Percentiles rank a stretch among this genome's conserved stretches.
phyloP scores from a whole-genome alignment of 2,888 invertebrate species.

The Sminthurides aquaticus region DNA sequence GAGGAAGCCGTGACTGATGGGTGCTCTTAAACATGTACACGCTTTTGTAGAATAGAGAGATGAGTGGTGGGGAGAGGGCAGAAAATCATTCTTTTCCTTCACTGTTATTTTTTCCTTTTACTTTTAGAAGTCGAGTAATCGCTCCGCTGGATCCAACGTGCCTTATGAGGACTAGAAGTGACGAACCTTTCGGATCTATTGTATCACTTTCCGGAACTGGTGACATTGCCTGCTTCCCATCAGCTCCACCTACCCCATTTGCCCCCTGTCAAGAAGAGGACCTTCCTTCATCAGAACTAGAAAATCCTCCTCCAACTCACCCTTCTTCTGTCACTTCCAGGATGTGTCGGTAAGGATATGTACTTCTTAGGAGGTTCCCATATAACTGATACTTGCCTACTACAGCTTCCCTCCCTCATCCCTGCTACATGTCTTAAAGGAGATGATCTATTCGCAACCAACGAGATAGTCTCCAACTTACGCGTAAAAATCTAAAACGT shows the following conservation, averaged over 20 bases:
- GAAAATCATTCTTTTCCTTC: no score
- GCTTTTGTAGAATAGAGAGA: background rate
- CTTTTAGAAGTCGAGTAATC: slow-evolving; percentile 28
- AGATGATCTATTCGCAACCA: background rate
- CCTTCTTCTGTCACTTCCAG: background rate
- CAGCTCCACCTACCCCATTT: slow-evolving; percentile 23
- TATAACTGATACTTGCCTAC: no score
- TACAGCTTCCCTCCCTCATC: background rate
- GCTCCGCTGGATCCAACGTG: slow-evolving; percentile 35
- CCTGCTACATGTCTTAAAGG: background rate
- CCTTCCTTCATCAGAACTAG: slow-evolving; percentile 7
- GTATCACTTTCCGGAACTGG: slow-evolving; percentile 37
- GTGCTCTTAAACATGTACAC: background rate
- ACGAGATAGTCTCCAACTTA: background rate
- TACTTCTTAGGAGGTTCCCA: no score
- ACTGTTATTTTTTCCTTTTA: no score
- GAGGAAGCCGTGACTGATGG: background rate
- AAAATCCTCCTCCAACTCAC: background rate
- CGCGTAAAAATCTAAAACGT: background rate
- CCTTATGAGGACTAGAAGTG: slow-evolving; percentile 34
- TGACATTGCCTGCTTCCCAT: slow-evolving; percentile 41
- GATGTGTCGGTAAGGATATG: slow-evolving; percentile 13
- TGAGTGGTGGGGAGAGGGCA: no score
- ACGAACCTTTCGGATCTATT: slow-evolving; percentile 41
- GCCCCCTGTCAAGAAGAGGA: slow-evolving; percentile 23